phyloP scores from a whole-genome alignment of 2,888 invertebrate species.

The Strigamia maritima region DNA sequence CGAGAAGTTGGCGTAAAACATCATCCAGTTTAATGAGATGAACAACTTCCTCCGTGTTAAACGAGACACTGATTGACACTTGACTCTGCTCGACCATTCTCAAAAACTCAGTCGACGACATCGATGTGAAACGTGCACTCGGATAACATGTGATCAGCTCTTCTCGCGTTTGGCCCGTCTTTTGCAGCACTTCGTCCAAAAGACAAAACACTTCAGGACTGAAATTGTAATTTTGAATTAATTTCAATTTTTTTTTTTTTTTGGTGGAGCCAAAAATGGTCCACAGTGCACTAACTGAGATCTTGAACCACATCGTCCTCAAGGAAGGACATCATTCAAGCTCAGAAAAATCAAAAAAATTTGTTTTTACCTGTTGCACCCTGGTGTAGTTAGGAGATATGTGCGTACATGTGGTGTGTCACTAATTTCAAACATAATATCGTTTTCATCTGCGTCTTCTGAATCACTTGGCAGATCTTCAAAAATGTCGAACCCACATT shows the following conservation, averaged over 20 bases:
- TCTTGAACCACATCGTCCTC: too few species aligned
- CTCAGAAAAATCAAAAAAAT: too few species aligned
- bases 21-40: slow-evolving; percentile 76
- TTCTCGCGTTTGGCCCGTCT: slow-evolving; percentile 43
- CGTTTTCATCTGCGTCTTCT: slow-evolving; percentile 52
- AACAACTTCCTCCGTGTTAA: background rate
- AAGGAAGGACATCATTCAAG: too few species aligned
- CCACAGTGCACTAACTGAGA: too few species aligned
- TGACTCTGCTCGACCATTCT: slow-evolving; percentile 26
- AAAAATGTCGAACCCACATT: slow-evolving; percentile 48
- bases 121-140: slow-evolving; percentile 43
- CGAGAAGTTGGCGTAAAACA: slow-evolving; percentile 73
- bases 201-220: slow-evolving; percentile 45
- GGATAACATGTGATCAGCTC: slow-evolving; percentile 41
- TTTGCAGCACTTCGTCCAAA: slow-evolving; percentile 44
- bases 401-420: slow-evolving; percentile 75
- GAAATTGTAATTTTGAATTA: background rate
- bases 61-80: background rate
- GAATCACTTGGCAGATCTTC: slow-evolving; percentile 46
- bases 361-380: slow-evolving; percentile 7
- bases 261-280: too few species aligned
- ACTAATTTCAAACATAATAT: slow-evolving; percentile 76
- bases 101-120: slow-evolving; percentile 42
- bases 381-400: slow-evolving; percentile 56
- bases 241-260: background rate